phyloP scores from a whole-genome alignment of 37 sponge, comb jelly and placozoan genomes.

The Aphrocallistes beatrix region DNA sequence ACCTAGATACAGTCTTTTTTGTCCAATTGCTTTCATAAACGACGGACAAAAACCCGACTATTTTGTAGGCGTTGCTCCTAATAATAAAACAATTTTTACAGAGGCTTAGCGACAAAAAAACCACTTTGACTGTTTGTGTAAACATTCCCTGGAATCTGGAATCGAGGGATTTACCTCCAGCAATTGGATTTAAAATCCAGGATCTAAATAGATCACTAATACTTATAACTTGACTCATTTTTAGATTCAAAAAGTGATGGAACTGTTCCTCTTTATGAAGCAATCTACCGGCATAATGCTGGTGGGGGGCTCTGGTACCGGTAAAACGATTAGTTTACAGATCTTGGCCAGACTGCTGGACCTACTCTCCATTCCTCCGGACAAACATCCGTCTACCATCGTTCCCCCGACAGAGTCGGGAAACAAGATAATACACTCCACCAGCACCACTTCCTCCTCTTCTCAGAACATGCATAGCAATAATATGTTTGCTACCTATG shows the following conservation, averaged over 20 bases:
- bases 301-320: conserved; percentile 58
- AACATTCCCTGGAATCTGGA: no score
- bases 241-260: neutral
- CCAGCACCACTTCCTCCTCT: neutral
- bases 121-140: no score
- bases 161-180: no score
- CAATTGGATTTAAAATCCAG: no score
- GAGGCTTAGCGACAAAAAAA: no score
- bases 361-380: neutral
- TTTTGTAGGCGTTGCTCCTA: no score
- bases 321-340: conserved; percentile 42
- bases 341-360: conserved; percentile 47
- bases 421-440: neutral
- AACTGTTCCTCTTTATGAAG: neutral
- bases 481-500: neutral
- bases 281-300: conserved; percentile 43
- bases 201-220: no score
- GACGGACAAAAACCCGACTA: no score
- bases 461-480: neutral
- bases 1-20: no score
- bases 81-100: no score
- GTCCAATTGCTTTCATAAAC: no score
- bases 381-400: neutral
- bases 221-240: no score
- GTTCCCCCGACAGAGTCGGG: neutral